Base-by-base conservation (phyloP, 2,113 vertebrate species). In the Pluvialis apricaria region DNA sequence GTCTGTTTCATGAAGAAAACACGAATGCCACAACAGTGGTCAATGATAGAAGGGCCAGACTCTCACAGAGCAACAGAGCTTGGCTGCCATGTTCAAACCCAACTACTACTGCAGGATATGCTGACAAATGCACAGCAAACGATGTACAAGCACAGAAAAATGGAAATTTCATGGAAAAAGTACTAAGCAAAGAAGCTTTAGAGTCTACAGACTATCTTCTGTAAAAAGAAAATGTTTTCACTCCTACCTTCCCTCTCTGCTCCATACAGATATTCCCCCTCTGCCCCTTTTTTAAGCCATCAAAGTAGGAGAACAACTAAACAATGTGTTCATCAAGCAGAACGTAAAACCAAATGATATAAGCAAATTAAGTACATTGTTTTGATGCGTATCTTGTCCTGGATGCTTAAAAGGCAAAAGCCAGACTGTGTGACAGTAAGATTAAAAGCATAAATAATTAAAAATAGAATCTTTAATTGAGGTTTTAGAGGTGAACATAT, bases 1-100 rank as follows among this genome's bases (percentile, higher is more conserved):
- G 15, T 29, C 14, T 51, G 22, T 72, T 89, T 61, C 15, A 36
- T 2, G 68, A 40, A 64, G n/a, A 34, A 66, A 92, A 76, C 25
- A 65, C 0, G 0, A 92, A 51, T 7, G 10, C 12, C 21, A 32
- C 5, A 60, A 42, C 5, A 73, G 40, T 5, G 10, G 9, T 18
- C 58, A 55, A 17, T 4, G 36, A 34, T 0, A 42, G 29, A 51
- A 69, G 20, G 10, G 36, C 45, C 0, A 1, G 49, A 38, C 9
- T 72, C 36, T 32, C 42, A n/a, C 9, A 49, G 54, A 76, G 31
- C 34, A 16, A 47, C 9, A 17, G 2, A 66, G 45, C 6, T 12
- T 0, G 20, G 65, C 38, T 85, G 54, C 34, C 45, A 22, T 4
- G 13, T 54, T 54, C 61, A 86, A 88, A 75, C 9, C 24, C 61